A percentile compares a stretch with the other conserved stretches of the same genome.
Conservation (phyloP, 2,888 invertebrate species). For the Trissonchulus sp. region DNA sequence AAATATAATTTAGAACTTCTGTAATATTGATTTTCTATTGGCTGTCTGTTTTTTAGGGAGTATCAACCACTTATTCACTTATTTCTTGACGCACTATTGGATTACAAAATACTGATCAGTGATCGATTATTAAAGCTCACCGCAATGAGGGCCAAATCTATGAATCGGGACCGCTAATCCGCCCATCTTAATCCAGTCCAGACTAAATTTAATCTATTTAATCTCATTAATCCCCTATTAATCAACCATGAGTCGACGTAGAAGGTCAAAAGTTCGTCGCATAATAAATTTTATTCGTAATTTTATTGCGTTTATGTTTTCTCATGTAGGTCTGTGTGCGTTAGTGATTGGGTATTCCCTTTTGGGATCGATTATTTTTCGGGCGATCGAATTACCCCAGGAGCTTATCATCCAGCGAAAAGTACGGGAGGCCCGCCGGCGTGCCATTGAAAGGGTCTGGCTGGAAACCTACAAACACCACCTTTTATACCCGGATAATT, state of each 20-base stretch:
- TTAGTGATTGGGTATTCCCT: constrained; percentile 28
- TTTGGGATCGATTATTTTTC: constrained; percentile 29
- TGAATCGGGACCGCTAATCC: no score
- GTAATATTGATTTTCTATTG: no score
- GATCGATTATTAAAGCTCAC: no score
- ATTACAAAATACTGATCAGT: no score
- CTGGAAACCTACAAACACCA: constrained; percentile 48
- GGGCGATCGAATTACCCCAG: constrained; percentile 50
- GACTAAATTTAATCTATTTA: no score
- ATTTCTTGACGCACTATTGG: no score
- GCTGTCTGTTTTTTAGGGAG: no score
- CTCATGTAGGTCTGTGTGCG: constrained; percentile 47
- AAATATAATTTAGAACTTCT: no score
- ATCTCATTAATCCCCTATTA: no score
- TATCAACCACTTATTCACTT: no score
- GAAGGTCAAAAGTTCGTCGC: constrained; percentile 42
- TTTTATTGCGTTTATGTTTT: constrained; percentile 51
- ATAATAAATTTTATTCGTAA: constrained; percentile 50
- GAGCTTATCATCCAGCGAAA: constrained; percentile 40
- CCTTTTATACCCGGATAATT: constrained; percentile 52
- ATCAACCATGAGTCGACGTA: constrained; percentile 26
- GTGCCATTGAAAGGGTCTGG: constrained; percentile 47
- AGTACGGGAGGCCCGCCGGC: constrained; percentile 39
- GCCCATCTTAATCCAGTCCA: no score
- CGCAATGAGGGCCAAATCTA: no score